Evolutionary conservation across 2,888 invertebrate genomes (phyloP).

Genomic region (Dasypogon diadema): DNA sequence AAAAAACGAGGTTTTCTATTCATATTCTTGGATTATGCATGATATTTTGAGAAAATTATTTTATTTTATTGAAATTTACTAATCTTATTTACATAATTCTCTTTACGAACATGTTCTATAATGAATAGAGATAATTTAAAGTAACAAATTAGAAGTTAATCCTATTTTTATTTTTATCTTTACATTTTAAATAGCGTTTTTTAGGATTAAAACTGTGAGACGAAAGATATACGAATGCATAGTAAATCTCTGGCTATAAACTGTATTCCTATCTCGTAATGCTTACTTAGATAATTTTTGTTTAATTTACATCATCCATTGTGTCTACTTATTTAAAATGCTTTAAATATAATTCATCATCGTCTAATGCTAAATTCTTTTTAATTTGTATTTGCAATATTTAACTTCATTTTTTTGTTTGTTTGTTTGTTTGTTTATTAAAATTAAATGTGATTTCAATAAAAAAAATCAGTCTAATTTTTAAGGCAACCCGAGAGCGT

Average conservation of each 20-base stretch:
- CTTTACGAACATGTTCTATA: constrained; percentile 12
- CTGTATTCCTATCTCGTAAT: constrained; percentile 2
- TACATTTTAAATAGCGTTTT: constrained; percentile 28
- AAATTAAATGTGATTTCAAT: constrained; percentile 55
- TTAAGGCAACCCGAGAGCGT: constrained; percentile 76
- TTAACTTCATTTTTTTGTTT: too few relatives aligned
- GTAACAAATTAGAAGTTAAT: constrained; percentile 29
- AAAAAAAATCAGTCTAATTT: constrained; percentile 77
- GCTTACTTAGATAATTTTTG: not conserved
- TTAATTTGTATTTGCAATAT: constrained; percentile 16
- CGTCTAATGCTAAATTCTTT: constrained; percentile 23
- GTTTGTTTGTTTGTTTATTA: constrained; percentile 41
- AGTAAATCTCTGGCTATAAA: constrained; percentile 19
- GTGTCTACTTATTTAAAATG: constrained; percentile 26
- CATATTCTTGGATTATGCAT: too few relatives aligned
- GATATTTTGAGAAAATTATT: constrained; percentile 45
- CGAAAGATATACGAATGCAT: constrained; percentile 31
- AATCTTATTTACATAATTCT: constrained; percentile 29
- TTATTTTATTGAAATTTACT: constrained; percentile 46
- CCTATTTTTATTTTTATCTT: constrained; percentile 12
- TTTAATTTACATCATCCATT: constrained; percentile 31
- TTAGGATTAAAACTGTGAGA: constrained; percentile 31
- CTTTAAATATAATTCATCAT: constrained; percentile 10
- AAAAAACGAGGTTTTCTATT: too few relatives aligned
- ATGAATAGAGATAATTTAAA: constrained; percentile 22